Conservation (phyloP, 2,888 invertebrate species). For the Odontothrips loti region DNA sequence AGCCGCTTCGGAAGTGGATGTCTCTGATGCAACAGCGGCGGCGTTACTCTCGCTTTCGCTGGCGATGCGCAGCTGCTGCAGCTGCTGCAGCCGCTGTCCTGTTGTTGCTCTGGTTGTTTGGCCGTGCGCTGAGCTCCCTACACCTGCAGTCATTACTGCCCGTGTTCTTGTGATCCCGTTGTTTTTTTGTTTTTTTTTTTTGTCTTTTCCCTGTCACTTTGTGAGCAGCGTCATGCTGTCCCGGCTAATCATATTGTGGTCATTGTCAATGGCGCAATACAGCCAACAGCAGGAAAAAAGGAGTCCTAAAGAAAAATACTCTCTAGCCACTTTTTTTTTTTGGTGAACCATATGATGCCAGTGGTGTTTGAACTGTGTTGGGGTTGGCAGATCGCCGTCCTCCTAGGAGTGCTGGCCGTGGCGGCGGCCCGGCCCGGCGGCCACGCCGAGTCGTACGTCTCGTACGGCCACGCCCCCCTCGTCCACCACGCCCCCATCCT, state of each 20-base stretch:
- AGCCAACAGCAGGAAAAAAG: neutral
- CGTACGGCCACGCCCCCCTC: constrained; percentile 1
- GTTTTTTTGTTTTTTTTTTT: neutral
- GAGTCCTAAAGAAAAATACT: neutral
- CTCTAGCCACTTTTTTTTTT: neutral
- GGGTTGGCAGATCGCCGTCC: neutral
- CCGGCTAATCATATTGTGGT: neutral
- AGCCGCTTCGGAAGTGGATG: no score
- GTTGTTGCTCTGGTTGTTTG: no score
- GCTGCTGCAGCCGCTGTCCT: no score
- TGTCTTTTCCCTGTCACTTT: no score
- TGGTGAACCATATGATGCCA: no score
- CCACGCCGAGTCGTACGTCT: constrained; percentile 1
- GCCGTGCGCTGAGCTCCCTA: no score
- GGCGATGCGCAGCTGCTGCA: neutral
- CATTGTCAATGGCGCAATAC: neutral
- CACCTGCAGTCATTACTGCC: no score
- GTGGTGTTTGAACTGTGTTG: no score
- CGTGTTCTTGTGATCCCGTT: no score
- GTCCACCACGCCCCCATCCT: constrained; percentile 6
- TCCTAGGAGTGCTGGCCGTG: neutral
- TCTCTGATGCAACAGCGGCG: no score
- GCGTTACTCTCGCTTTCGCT: no score
- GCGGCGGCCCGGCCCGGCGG: constrained; percentile 3
- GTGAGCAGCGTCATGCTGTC: no score